Percentiles rank a stretch among this genome's conserved stretches.
phyloP scores from a whole-genome alignment of 2,797 vertebrate genomes.

The Ispidina lecontei region DNA sequence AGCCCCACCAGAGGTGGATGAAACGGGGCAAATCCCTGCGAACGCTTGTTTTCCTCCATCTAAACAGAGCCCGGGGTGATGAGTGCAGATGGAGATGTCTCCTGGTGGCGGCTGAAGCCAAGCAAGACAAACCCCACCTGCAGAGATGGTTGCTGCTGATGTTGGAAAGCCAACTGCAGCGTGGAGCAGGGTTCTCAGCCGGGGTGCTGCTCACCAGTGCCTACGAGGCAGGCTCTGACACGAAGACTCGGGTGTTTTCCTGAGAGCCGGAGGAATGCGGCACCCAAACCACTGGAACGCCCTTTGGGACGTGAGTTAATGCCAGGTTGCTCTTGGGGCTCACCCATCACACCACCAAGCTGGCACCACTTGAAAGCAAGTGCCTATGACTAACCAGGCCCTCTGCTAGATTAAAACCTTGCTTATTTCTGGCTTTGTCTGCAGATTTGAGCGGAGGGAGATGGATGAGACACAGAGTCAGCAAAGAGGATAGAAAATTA shows the following conservation, averaged over 20 bases:
- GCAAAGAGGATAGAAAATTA: background rate
- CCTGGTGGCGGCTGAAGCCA: background rate
- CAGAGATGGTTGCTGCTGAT: background rate
- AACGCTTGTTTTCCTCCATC: background rate
- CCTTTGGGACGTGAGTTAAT: background rate
- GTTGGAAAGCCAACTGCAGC: background rate
- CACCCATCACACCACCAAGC: background rate
- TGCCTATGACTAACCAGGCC: background rate
- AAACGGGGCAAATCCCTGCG: background rate
- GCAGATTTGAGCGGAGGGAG: background rate
- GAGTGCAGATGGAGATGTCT: background rate
- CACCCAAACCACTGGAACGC: background rate
- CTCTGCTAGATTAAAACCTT: background rate
- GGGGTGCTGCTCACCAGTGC: background rate
- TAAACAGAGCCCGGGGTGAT: background rate
- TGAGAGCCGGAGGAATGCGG: background rate
- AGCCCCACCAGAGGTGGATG: background rate
- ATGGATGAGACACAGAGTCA: background rate
- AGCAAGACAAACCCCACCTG: background rate
- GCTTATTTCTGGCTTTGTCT: background rate
- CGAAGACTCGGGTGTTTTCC: background rate
- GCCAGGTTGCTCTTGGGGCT: background rate
- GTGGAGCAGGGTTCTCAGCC: background rate
- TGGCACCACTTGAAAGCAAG: slow-evolving; percentile 36
- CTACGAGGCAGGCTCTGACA: background rate